A percentile compares a stretch with the other conserved stretches of the same genome.
These are phyloP conservation scores for Trichonephila inaurata DNA, from an alignment of 1,140 invertebrate genomes.

Conservation along the genomic window DNA sequence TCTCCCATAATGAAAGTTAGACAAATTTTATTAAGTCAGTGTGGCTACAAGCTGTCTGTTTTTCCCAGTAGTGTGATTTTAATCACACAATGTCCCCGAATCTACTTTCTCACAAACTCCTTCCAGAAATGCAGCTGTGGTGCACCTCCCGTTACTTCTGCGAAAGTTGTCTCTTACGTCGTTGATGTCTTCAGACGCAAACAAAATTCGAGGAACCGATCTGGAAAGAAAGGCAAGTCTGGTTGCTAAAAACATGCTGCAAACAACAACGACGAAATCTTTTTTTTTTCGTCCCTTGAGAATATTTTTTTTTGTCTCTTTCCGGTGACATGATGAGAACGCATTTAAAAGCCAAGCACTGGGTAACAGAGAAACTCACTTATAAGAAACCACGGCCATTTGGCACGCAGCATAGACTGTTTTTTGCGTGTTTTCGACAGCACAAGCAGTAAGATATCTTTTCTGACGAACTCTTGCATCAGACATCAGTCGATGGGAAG, in stretches of 20 bases:
- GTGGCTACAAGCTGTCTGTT: neutral
- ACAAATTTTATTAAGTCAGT: too few relatives aligned
- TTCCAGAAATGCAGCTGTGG: conserved; percentile 1
- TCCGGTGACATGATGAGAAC: conserved; percentile 32
- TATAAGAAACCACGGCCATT: conserved; percentile 18
- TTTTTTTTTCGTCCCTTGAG: neutral
- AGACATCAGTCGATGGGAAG: conserved; percentile 8
- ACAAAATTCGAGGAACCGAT: neutral
- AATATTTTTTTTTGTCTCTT: neutral
- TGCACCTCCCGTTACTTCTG: conserved; percentile 7
- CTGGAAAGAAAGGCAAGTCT: conserved; percentile 18
- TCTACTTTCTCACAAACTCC: neutral
- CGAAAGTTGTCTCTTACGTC: conserved; percentile 29
- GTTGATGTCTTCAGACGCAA: neutral
- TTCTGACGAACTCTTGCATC: conserved; percentile 51
- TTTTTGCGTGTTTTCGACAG: conserved; percentile 63
- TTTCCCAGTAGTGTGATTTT: neutral
- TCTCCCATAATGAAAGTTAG: too few relatives aligned
- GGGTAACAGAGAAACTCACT: conserved; percentile 9
- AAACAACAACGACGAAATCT: neutral
- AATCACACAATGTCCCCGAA: neutral
- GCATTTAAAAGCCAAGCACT: neutral
- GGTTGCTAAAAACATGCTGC: neutral
- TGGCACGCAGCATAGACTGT: conserved; percentile 52
- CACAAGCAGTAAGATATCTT: neutral